Base-by-base conservation (phyloP, 2,888 invertebrate species). In the Meiosimyza decipiens region DNA sequence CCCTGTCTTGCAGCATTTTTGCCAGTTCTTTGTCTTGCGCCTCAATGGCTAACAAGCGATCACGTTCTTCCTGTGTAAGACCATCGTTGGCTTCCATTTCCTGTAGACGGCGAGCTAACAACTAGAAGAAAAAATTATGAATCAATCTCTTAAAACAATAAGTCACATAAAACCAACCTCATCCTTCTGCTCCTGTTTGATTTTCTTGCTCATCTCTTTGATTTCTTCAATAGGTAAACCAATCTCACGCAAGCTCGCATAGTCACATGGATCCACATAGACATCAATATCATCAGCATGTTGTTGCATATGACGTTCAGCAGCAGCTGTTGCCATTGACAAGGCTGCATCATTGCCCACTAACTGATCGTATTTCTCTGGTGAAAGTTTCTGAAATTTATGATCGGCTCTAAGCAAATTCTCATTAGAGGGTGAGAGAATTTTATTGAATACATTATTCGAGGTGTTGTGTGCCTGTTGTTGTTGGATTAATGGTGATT, bases 21-120 rank as follows among this genome's bases (percentile, higher is more conserved):
- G 94, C 94, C 66, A 94, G 84, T 84, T 94, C 94, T 75, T 93
- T 91, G 82, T 94, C 94, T 84, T 94, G 94, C 1, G 93, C 93
- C 86, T 94, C 94, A 79, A 94, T 92, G 2, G 94, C 94, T 76
- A 93, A 83, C 80, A 92, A 88, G 76, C 92, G 89, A 85, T 93
- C 93, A 5, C 73, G 81, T 60, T 84, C 84, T 75, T 90, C 85
- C 75, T 89, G 85, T 16, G 90, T 88, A 72, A 90, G 88, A 66
- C 89, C 89, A 50, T 88, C 86, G 81, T 90, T 90, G 75, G 91
- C 89, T 85, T 94, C 94, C 85, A 94, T 91, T 79, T 93, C 91
- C 87, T 95, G 95, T 49, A 95, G 86, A 75, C 92, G 89, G 75
- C 91, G 88, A 0, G 95, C 95, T 60, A 95, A 84, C 85, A 93